phyloP scores from a whole-genome alignment of 37 sponge, comb jelly and placozoan genomes.

The Cliona cf. orientalis region DNA sequence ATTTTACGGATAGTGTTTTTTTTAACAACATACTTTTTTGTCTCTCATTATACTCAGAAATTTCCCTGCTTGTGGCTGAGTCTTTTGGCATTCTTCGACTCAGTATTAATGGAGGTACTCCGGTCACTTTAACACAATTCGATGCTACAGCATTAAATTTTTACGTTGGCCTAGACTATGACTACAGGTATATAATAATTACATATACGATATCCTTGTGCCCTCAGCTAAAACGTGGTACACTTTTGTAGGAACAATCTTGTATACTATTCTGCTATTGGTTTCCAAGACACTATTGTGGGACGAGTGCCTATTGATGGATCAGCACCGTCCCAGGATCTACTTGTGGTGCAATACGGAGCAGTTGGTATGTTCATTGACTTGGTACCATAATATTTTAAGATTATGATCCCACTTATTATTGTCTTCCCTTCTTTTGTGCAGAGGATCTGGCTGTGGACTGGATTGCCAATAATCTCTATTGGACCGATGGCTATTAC shows the following conservation, averaged over 20 bases:
- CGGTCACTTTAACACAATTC: neutral
- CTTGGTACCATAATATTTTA: neutral
- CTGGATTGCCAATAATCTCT: constrained; percentile 73
- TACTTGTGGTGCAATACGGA: neutral
- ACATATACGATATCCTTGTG: no score
- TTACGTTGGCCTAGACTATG: constrained; percentile 1
- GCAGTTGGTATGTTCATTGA: neutral
- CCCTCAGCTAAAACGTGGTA: no score
- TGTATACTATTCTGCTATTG: no score
- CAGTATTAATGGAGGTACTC: neutral
- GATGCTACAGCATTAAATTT: neutral
- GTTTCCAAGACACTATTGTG: no score
- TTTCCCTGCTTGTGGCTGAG: neutral
- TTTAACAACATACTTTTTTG: neutral
- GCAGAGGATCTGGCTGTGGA: constrained; percentile 72
- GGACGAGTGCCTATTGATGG: no score
- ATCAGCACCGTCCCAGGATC: no score
- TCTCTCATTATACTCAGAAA: no score
- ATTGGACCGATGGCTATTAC: constrained; percentile 60
- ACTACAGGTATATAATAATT: neutral
- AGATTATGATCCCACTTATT: neutral
- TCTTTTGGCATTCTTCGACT: neutral
- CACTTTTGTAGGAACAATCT: no score
- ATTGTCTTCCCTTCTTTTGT: constrained; percentile 8
- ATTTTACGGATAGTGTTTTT: no score